Evolutionary conservation across 2,888 invertebrate species (phyloP).

Genomic region (Nomada fabriciana): DNA sequence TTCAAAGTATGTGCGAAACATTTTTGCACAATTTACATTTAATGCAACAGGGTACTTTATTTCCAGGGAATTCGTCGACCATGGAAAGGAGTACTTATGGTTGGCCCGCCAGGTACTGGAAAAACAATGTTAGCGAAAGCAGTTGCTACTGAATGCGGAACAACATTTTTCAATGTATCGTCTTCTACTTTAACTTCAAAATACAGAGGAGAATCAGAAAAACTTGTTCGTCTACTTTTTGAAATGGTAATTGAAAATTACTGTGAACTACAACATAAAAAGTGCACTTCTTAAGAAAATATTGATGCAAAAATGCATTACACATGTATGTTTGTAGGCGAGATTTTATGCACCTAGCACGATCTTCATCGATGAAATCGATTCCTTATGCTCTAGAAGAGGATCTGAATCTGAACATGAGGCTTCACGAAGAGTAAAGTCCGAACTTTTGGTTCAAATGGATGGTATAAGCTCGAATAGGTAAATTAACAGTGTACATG

Average conservation of each 20-base stretch:
- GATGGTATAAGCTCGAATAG: constrained; percentile 94
- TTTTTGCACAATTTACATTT: background rate
- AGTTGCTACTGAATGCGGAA: constrained; percentile 98
- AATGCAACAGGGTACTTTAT: background rate
- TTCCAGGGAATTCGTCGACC: constrained; percentile 95
- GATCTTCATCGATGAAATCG: constrained; percentile 99
- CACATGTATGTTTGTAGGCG: constrained; percentile 87
- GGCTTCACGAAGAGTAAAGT: constrained; percentile 98
- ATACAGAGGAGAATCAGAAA: constrained; percentile 99
- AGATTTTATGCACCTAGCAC: constrained; percentile 99
- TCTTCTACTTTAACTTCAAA: constrained; percentile 99
- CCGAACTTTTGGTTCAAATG: constrained; percentile 99
- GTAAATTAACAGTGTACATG: constrained; percentile 72
- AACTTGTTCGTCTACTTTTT: constrained; percentile 97
- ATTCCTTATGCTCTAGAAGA: constrained; percentile 97
- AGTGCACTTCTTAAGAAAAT: background rate
- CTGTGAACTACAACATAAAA: background rate
- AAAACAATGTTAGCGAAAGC: constrained; percentile 99
- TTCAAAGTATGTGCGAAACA: constrained; percentile 90
- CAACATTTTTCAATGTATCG: constrained; percentile 98
- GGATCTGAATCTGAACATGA: constrained; percentile 99
- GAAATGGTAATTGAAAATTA: constrained; percentile 91
- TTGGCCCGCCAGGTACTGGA: constrained; percentile 96
- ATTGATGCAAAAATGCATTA: constrained; percentile 19
- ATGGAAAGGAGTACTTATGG: constrained; percentile 98